Base-by-base conservation (phyloP, 37 sponge, comb jelly and placozoan species). In the Tethya wilhelma region DNA sequence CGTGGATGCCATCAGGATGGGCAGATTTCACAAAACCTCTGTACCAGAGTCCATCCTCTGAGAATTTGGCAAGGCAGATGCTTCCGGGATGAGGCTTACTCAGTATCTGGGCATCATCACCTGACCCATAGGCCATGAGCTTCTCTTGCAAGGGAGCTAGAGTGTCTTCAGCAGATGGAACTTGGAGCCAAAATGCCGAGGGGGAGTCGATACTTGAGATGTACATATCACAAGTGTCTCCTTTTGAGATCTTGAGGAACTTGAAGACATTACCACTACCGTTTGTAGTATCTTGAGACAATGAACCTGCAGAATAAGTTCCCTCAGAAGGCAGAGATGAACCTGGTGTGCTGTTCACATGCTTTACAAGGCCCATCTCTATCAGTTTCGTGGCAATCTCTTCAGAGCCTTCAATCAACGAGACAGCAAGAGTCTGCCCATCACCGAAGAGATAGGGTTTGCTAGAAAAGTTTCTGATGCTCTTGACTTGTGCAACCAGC, bases 101-200 rank as follows among this genome's bases (percentile, higher is more conserved):
- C 25, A 73, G 46, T 20, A 59, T 33, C 39, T 80, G 38, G 20
- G 59, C 66, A 0, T 56, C 20, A 36, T 68, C 44, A 49, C 56
- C 44, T 0, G 38, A 1, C 37, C 59, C 38, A 17, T 57, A 38
- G 20, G 44, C 65, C 11, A 44, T 71, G 26, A 84, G 28, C 1
- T 33, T 41, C 30, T 56, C 75, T 37, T 39, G 38, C 4, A 92
- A 28, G 0, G 41, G 57, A 17, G 77, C 53, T 6, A 92, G 56
- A 25, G 44, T 46, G 0, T 67, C 74, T 2, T 75, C 85, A 19
- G 17, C 40, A 0, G 39, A 43, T 17, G 84, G 7, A n/a, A 84
- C 26, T 22, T 92, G 93, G 45, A 92, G 7, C 85, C 89, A 92
- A 59, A 92, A 84, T 1, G 33, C 25, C 8, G 72, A 60, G 2